These are phyloP conservation scores for Rapana venosa DNA, from an alignment of 2,888 invertebrate species.

Conservation along the genomic window DNA sequence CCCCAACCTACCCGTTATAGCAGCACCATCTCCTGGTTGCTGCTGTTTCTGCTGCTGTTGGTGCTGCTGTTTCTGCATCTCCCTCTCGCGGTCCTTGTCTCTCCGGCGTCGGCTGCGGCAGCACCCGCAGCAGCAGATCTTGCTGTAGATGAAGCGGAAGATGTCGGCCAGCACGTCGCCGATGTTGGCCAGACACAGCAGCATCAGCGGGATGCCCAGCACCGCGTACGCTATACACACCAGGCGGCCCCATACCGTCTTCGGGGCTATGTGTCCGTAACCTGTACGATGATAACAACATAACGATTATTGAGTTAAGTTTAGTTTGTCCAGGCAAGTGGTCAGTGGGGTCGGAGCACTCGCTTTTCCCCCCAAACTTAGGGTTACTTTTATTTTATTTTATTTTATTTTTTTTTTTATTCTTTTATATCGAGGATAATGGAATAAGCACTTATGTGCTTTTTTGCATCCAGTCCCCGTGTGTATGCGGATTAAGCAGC, in stretches of 20 bases:
- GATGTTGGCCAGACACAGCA: slow-evolving; percentile 80
- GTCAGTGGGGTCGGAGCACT: too few species aligned
- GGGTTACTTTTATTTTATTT: too few species aligned
- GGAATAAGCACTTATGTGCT: too few species aligned
- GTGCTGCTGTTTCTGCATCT: not conserved
- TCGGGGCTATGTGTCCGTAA: slow-evolving; percentile 78
- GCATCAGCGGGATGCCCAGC: slow-evolving; percentile 80
- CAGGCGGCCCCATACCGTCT: slow-evolving; percentile 77
- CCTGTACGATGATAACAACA: slow-evolving; percentile 60
- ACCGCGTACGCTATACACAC: slow-evolving; percentile 79
- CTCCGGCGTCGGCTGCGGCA: slow-evolving; percentile 50
- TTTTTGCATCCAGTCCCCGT: too few species aligned
- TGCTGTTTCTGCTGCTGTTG: not conserved
- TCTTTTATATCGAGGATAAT: too few species aligned
- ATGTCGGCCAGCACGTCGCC: slow-evolving; percentile 81
- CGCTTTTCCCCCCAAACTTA: too few species aligned
- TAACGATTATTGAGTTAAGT: too few species aligned
- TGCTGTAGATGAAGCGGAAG: slow-evolving; percentile 80
- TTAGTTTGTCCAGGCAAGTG: too few species aligned
- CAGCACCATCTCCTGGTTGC: too few species aligned
- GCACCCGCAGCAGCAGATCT: slow-evolving; percentile 76
- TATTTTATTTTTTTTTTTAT: too few species aligned
- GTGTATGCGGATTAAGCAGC: too few species aligned
- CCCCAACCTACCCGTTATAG: not conserved
- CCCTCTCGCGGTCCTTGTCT: slow-evolving; percentile 41